A percentile compares a stretch with the other conserved stretches of the same genome.
phyloP scores from a whole-genome alignment of 1,140 invertebrate genomes.

The Drosophila grimshawi region DNA sequence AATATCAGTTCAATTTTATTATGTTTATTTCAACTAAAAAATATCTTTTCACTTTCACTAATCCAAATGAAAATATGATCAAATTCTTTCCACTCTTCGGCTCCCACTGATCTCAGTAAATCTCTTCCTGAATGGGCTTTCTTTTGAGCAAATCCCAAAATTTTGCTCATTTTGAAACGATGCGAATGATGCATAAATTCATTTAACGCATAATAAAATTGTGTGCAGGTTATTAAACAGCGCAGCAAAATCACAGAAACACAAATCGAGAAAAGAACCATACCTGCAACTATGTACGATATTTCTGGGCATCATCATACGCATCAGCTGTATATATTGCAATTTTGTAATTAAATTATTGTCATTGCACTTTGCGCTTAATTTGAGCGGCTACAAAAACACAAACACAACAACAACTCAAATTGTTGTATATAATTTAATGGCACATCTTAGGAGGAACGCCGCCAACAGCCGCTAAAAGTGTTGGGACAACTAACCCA shows the following conservation, averaged over 20 bases:
- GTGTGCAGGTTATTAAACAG: constrained; percentile 70
- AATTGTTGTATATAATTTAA: constrained; percentile 73
- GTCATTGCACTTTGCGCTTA: constrained; percentile 69
- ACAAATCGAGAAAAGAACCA: constrained; percentile 2
- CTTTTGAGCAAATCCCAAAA: constrained; percentile 6
- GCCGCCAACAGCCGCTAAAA: constrained; percentile 17
- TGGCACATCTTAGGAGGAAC: constrained; percentile 51
- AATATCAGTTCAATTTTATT: neutral
- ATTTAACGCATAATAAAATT: constrained; percentile 80
- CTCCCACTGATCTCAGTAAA: neutral
- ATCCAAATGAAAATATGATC: no score
- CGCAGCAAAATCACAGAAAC: constrained; percentile 1
- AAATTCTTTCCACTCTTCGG: no score
- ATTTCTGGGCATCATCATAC: constrained; percentile 7
- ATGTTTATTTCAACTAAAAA: neutral
- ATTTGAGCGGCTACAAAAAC: constrained; percentile 46
- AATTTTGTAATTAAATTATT: constrained; percentile 75
- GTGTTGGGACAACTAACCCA: constrained; percentile 8
- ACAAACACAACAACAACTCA: neutral
- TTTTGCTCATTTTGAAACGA: constrained; percentile 43
- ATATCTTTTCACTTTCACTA: no score
- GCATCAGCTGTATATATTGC: constrained; percentile 33
- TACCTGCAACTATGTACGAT: constrained; percentile 36
- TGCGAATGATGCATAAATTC: constrained; percentile 74
- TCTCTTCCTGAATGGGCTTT: neutral